These are phyloP conservation scores for Lepidostoma basale DNA, from an alignment of 1,140 invertebrate genomes.

Conservation along the genomic window DNA sequence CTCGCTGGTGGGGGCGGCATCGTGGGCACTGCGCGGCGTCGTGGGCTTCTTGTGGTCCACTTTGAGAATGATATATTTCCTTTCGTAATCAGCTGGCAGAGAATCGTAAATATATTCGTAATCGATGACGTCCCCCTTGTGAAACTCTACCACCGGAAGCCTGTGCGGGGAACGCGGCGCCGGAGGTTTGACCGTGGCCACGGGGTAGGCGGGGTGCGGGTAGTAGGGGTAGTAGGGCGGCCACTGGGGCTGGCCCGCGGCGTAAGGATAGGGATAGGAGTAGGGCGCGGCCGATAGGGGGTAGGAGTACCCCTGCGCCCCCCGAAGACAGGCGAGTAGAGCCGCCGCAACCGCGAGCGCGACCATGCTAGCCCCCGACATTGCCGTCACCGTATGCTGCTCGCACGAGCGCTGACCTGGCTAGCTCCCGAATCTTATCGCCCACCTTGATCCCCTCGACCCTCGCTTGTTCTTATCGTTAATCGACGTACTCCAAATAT, in stretches of 20 bases:
- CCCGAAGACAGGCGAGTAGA: neutral
- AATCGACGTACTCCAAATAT: too few relatives aligned
- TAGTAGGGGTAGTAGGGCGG: neutral
- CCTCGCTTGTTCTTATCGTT: too few relatives aligned
- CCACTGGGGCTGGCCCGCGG: neutral
- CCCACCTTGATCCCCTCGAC: too few relatives aligned
- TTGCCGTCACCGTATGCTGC: neutral
- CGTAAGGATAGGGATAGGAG: neutral
- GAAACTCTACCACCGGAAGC: conserved; percentile 1
- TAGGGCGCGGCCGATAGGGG: neutral
- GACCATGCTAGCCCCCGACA: neutral
- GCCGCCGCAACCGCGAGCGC: neutral
- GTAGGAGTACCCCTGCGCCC: neutral
- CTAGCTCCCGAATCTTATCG: too few relatives aligned
- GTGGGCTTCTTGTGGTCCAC: neutral
- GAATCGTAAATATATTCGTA: conserved; percentile 36
- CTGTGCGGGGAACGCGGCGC: neutral
- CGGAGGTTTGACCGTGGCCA: neutral
- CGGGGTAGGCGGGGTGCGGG: neutral
- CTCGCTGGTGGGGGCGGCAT: neutral
- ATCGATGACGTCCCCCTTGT: conserved; percentile 32
- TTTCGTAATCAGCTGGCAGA: conserved; percentile 1
- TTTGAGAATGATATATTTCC: neutral
- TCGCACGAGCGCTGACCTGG: too few relatives aligned
- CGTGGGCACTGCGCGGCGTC: neutral